Base-by-base conservation (phyloP, 2,113 vertebrate genomes). In the Hippocampus guttulatus region DNA sequence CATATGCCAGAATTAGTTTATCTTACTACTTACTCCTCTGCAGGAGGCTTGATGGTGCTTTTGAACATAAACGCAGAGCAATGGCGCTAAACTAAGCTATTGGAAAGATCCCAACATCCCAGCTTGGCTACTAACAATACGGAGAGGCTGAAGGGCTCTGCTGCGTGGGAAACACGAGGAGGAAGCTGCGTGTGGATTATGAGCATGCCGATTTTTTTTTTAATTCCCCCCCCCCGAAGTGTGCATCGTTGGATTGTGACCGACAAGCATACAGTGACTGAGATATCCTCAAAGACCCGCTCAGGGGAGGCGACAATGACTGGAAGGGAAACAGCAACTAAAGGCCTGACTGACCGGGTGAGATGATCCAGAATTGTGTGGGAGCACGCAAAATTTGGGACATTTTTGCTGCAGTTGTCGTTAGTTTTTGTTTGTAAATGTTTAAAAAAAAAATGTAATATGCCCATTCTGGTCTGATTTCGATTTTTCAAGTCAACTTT, bases 231-330 rank as follows among this genome's bases (percentile, higher is more conserved):
- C 63, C 63, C 76, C 43, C 64, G 40, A 77, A 64, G 3, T 45
- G 58, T 18, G 66, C 49, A 58, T 38, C 64, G 5, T 15, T 68
- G 64, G 70, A 81, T 69, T 74, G 52, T 79, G 83, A 80, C 74
- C 74, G 83, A 85, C 80, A 82, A 68, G 67, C 68, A 47, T 68
- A 61, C 20, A 45, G 65, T 81, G 78, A 81, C 78, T 85, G 67
- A 43, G 67, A 73, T 69, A 80, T 52, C 7, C 47, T 2, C 69
- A 14, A 58, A 54, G 33, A 64, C n/a, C 45, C 30, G 43, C 55
- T 45, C 67, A 12, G 33, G 69, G 25, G 38, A 21, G 64, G 62
- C 73, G 71, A 67, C 64, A 68, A 85, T 67, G 60, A 33, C 30
- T 33, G 30, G 4, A 33, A 3, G 30, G 30, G 30, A 33, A 3